Conservation (phyloP, 2,888 invertebrate species). For the Cryptocheilus praepositus region DNA sequence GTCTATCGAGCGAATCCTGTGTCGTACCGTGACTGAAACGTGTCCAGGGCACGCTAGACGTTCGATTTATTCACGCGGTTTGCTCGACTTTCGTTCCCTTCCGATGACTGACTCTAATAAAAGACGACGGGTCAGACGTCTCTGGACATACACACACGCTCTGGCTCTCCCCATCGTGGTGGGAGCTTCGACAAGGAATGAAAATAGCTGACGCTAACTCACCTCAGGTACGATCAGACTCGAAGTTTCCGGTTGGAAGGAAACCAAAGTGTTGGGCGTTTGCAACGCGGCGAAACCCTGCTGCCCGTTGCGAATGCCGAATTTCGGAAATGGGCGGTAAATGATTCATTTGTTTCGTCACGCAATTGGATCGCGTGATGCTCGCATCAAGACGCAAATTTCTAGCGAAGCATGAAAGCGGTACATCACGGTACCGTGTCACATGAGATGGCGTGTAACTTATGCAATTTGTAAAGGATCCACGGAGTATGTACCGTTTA, state of each 20-base stretch:
- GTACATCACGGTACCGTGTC: too few relatives aligned
- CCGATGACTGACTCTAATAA: slow-evolving; percentile 70
- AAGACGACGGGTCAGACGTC: slow-evolving; percentile 58
- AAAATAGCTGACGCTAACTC: slow-evolving; percentile 65
- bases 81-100: slow-evolving; percentile 59
- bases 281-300: slow-evolving; percentile 1
- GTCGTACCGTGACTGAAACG: not conserved
- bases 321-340: too few relatives aligned
- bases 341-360: too few relatives aligned
- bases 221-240: slow-evolving; percentile 40
- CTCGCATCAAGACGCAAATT: too few relatives aligned
- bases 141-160: slow-evolving; percentile 48
- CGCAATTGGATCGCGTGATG: too few relatives aligned
- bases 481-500: not conserved
- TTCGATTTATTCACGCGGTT: slow-evolving; percentile 37
- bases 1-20: not conserved
- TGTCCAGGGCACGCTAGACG: not conserved
- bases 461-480: too few relatives aligned
- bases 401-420: too few relatives aligned
- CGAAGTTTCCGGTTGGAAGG: slow-evolving; percentile 53
- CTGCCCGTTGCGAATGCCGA: too few relatives aligned
- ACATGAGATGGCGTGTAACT: too few relatives aligned
- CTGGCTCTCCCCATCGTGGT: slow-evolving; percentile 55
- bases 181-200: slow-evolving; percentile 68
- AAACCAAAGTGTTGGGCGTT: slow-evolving; percentile 44